Evolutionary conservation across 1,140 invertebrate species (phyloP).

Genomic region (Melipona quadrifasciata): DNA sequence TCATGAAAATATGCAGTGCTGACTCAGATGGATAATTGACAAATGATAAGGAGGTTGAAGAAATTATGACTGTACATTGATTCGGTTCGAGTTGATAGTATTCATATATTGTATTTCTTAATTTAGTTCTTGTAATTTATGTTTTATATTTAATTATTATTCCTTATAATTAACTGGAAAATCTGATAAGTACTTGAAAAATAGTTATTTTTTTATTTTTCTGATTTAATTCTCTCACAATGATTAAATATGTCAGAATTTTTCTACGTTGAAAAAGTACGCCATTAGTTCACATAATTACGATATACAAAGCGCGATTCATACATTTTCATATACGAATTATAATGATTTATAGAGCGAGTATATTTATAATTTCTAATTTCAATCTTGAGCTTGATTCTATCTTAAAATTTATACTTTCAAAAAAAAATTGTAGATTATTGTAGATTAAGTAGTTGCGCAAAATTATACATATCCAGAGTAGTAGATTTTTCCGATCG

Average conservation of each 20-base stretch:
- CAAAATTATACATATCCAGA: neutral
- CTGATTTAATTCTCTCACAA: neutral
- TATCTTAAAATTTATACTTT: neutral
- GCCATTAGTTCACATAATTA: neutral
- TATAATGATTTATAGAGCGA: neutral
- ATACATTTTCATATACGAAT: neutral
- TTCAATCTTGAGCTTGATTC: neutral
- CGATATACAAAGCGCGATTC: neutral
- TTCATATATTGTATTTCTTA: conserved; percentile 12
- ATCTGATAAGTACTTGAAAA: neutral
- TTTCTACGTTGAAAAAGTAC: neutral
- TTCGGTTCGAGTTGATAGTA: neutral
- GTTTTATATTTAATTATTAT: neutral
- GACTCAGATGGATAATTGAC: conserved; percentile 13
- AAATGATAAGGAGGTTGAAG: conserved; percentile 13
- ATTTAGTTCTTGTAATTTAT: neutral
- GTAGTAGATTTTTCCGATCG: neutral
- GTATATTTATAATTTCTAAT: conserved; percentile 5
- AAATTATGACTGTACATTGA: neutral
- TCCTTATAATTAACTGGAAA: neutral
- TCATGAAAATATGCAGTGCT: neutral
- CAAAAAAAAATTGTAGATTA: neutral
- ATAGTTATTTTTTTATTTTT: neutral
- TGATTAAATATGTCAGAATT: neutral
- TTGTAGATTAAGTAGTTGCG: neutral